Evolutionary conservation across 2,113 vertebrate species (phyloP).

Genomic region (Onychorhynchus coronatus): DNA sequence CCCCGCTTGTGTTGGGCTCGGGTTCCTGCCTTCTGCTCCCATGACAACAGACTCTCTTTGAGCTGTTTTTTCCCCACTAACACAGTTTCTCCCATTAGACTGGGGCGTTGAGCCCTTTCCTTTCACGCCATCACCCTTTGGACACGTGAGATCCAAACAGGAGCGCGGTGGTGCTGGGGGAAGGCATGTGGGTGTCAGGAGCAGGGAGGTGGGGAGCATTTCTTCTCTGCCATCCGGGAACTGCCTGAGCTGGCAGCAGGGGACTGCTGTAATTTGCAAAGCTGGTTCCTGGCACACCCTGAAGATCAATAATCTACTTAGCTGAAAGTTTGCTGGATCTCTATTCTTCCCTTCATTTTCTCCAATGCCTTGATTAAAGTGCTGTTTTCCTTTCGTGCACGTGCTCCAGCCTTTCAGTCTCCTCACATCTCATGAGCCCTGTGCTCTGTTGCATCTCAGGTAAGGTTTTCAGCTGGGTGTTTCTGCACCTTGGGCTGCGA

Average conservation of each 20-base stretch:
- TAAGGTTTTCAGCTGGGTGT: not conserved
- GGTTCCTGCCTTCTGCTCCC: not conserved
- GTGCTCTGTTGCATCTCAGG: accelerated
- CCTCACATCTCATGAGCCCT: not conserved
- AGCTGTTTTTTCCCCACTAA: not conserved
- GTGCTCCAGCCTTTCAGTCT: not conserved
- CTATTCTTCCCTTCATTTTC: not conserved
- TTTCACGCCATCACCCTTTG: not conserved
- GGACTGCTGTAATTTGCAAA: constrained; percentile 38
- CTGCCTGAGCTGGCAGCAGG: not conserved
- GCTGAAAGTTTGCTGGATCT: constrained; percentile 47
- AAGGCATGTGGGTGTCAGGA: not conserved
- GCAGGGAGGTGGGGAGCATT: not conserved
- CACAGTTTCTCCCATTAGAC: not conserved
- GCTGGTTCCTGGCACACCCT: constrained; percentile 53
- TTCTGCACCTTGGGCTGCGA: not conserved
- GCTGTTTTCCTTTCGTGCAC: not conserved
- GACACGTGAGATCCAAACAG: not conserved
- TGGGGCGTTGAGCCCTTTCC: not conserved
- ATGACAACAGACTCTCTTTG: not conserved
- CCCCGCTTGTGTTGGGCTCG: not conserved
- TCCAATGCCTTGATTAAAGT: not conserved
- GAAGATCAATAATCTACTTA: constrained; percentile 64
- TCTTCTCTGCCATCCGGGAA: not conserved
- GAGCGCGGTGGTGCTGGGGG: not conserved